Evolutionary conservation across 92 coral and sea anemone species (phyloP).

Genomic region (Siderastrea radians): DNA sequence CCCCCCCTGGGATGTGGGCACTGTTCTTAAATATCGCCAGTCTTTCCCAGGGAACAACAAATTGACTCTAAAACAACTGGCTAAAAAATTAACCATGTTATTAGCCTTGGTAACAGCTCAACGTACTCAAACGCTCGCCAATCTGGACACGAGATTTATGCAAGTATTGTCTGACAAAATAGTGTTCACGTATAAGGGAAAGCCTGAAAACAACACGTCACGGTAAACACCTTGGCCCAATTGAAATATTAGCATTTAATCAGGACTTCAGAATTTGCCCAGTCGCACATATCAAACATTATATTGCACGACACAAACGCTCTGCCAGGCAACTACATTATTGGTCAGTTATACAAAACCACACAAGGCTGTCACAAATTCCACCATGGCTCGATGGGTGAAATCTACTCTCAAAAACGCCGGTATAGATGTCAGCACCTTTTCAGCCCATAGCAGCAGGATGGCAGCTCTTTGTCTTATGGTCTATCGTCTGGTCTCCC

Average conservation of each 20-base stretch:
- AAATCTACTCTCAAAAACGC: slow-evolving; percentile 34
- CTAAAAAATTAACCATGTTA: background rate
- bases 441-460: slow-evolving; percentile 58
- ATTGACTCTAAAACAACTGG: background rate
- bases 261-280: background rate
- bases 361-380: slow-evolving; percentile 15
- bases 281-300: background rate
- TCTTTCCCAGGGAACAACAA: background rate
- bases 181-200: background rate
- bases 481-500: no score
- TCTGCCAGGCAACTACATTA: background rate
- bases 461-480: no score
- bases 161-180: slow-evolving; percentile 1
- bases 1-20: background rate
- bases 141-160: slow-evolving; percentile 14
- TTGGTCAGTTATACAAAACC: slow-evolving; percentile 22
- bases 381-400: slow-evolving; percentile 21
- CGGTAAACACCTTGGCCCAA: background rate
- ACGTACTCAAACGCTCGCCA: slow-evolving; percentile 30
- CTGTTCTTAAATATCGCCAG: background rate
- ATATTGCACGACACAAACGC: background rate
- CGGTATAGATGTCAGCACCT: slow-evolving; percentile 39
- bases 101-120: slow-evolving; percentile 24
- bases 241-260: background rate
- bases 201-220: background rate